Evolutionary conservation across 2,888 invertebrate genomes (phyloP).

Genomic region (Hydropsyche betteni): DNA sequence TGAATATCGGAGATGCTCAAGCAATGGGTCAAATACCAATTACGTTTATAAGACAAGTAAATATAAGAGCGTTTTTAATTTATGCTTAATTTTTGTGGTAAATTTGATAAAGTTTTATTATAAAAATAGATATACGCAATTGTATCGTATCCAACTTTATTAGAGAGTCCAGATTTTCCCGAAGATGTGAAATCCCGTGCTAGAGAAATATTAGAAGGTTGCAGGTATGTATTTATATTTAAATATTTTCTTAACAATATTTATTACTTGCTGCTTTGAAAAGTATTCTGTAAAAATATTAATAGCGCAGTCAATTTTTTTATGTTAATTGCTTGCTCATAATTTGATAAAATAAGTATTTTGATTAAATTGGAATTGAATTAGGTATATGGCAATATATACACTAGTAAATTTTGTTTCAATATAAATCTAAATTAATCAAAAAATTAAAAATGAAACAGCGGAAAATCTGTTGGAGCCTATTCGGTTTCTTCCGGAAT

Average conservation of each 20-base stretch:
- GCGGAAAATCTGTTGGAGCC: conserved; percentile 86
- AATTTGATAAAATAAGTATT: neutral
- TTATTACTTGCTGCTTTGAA: neutral
- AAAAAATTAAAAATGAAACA: conserved; percentile 57
- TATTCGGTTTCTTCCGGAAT: conserved; percentile 93
- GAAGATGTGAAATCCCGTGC: conserved; percentile 86
- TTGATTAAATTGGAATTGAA: neutral
- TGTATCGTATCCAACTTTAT: conserved; percentile 76
- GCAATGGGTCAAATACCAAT: conserved; percentile 96
- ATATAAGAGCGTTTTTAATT: neutral
- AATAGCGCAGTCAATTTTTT: too few species aligned
- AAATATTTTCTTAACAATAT: neutral
- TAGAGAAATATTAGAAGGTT: conserved; percentile 69
- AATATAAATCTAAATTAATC: neutral
- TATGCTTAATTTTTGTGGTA: neutral
- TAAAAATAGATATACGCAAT: conserved; percentile 78
- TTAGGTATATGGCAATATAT: neutral
- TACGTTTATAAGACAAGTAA: conserved; percentile 92
- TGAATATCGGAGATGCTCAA: conserved; percentile 99
- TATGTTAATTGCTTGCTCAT: too few species aligned
- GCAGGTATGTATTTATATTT: conserved; percentile 62
- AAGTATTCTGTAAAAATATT: too few species aligned
- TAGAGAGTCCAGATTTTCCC: conserved; percentile 78
- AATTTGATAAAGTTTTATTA: neutral
- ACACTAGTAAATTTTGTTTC: neutral